Evolutionary conservation across 2,113 vertebrate genomes (phyloP), one percentile per base, ranked within the genome.

Genomic region (Menidia beryllina): DNA sequence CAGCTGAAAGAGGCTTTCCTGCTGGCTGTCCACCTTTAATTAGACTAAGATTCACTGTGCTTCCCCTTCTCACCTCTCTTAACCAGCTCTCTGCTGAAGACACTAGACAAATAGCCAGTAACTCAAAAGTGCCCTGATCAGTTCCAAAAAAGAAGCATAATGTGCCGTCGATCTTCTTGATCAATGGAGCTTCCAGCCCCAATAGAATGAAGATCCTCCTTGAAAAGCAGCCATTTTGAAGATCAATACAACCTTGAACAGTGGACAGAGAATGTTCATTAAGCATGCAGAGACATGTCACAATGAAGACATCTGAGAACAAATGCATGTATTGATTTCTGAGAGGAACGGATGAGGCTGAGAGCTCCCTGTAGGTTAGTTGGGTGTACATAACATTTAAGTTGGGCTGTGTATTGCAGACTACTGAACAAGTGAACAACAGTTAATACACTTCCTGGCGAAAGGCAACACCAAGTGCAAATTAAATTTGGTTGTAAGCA

Each of bases 231-330:
- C 74, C 75, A 34, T 56, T 83, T 75, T 60, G 27, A 58, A 21
- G 69, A 88, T 88, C 86, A 61, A 84, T 86, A 71, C 63, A 47
- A 64, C 43, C 79, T 64, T 64, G 66, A 70, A 79, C 55, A 69
- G 47, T 68, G 72, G 58, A 69, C 56, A 52, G 64, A 26, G 74
- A 68, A 75, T 74, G 78, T 80, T 88, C 81, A 84, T 86, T 84
- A 77, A 65, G 81, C 69, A 84, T 86, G 75, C 86, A 86, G 77
- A 82, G 78, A 67, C 72, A 66, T 77, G 83, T 72, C 86, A 86
- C 24, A 17, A 82, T 72, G 72, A 76, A 84, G 83, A 88, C 69
- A 60, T 84, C 75, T 73, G 72, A 69, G 72, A 81, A 82, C 83
- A 88, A 80, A 86, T 80, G 75, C 61, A 50, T n/a, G 43, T 68